phyloP scores from a whole-genome alignment of 2,113 vertebrate genomes.

The Takifugu flavidus region DNA sequence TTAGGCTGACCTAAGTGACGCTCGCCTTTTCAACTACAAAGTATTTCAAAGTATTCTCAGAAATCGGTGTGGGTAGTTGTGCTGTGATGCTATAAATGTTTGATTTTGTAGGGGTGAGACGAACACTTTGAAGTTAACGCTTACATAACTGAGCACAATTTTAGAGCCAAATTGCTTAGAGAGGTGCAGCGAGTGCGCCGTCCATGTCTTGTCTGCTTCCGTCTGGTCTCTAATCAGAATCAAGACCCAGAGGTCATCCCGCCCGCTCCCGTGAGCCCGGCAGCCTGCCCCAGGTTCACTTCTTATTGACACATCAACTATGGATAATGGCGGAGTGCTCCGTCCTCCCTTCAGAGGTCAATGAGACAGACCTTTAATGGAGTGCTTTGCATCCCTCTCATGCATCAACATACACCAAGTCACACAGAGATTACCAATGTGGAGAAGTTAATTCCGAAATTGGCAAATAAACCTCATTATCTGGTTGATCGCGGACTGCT shows the following conservation, averaged over 20 bases:
- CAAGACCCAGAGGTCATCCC: conserved; percentile 26
- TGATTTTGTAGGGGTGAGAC: conserved; percentile 54
- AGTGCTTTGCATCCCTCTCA: conserved; percentile 31
- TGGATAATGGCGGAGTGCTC: conserved; percentile 43
- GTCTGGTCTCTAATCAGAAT: conserved; percentile 38
- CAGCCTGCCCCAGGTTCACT: conserved; percentile 30
- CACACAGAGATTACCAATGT: background rate
- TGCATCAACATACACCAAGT: conserved; percentile 17
- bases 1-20: conserved; percentile 42
- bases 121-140: conserved; percentile 62
- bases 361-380: conserved; percentile 48
- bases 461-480: conserved; percentile 34
- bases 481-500: conserved; percentile 22
- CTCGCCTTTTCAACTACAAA: conserved; percentile 60
- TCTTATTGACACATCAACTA: conserved; percentile 57
- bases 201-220: conserved; percentile 13
- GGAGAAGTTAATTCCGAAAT: conserved; percentile 40
- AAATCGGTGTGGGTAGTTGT: conserved; percentile 37
- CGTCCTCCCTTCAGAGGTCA: conserved; percentile 42
- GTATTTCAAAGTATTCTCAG: conserved; percentile 59
- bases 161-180: conserved; percentile 36
- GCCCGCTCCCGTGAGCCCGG: conserved; percentile 7
- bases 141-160: conserved; percentile 46
- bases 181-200: conserved; percentile 11
- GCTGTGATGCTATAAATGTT: conserved; percentile 61